Conservation (phyloP, 2,113 vertebrate species). For the Caracal caracal region DNA sequence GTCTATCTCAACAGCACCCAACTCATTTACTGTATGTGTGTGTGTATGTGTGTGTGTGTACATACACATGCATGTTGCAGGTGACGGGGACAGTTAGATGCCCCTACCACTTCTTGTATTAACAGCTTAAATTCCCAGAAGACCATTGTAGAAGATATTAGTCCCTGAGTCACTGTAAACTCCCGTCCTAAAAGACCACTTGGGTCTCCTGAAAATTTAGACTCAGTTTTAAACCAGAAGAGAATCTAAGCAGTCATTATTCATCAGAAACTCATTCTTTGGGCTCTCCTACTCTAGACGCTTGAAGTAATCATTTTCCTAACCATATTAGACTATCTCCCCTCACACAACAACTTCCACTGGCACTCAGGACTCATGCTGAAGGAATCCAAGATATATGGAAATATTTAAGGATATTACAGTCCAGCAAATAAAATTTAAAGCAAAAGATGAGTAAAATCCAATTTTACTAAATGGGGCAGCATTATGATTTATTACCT, state of each 20-base stretch:
- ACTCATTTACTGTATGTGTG: background rate
- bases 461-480: background rate
- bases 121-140: background rate
- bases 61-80: background rate
- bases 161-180: background rate
- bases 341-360: background rate
- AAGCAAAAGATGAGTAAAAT: slow-evolving; percentile 28
- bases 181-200: background rate
- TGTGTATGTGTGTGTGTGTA: background rate
- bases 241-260: background rate
- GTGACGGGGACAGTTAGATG: background rate
- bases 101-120: background rate
- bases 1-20: background rate
- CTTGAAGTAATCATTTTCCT: background rate
- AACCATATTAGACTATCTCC: background rate
- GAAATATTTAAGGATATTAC: background rate
- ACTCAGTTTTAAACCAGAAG: background rate
- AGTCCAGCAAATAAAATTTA: background rate
- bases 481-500: slow-evolving; percentile 42
- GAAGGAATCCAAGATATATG: background rate
- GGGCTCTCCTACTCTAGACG: background rate
- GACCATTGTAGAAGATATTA: background rate
- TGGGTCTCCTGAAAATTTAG: background rate
- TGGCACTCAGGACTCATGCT: background rate
- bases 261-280: background rate